These are phyloP conservation scores for Maccullochella peelii DNA, from an alignment of 2,113 vertebrate species.

Conservation along the genomic window DNA sequence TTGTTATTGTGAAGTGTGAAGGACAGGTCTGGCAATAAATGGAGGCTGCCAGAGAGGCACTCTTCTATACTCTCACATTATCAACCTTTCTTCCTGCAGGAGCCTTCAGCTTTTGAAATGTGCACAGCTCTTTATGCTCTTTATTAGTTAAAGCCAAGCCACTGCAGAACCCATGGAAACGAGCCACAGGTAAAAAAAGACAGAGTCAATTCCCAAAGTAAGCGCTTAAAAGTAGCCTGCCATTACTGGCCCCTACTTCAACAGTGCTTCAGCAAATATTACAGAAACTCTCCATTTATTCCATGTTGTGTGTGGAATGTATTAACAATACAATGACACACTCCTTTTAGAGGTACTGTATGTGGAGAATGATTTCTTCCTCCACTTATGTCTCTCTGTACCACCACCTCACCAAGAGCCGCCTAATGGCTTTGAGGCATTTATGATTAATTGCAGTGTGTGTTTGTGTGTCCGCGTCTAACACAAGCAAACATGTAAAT, in stretches of 20 bases:
- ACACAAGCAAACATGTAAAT: constrained; percentile 43
- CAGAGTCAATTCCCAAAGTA: background rate
- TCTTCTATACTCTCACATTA: background rate
- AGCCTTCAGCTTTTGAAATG: background rate
- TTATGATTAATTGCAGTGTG: constrained; percentile 49
- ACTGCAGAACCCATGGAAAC: background rate
- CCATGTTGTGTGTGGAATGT: background rate
- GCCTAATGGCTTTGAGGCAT: constrained; percentile 34
- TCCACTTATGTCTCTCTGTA: constrained; percentile 6
- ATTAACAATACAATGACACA: background rate
- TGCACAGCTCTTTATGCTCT: background rate
- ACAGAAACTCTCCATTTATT: background rate
- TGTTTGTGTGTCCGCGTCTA: background rate
- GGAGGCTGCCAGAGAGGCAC: constrained; percentile 3
- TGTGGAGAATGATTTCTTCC: background rate
- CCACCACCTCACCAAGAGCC: constrained; percentile 9
- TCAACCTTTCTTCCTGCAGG: background rate
- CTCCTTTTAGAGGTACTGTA: background rate
- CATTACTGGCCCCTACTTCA: background rate
- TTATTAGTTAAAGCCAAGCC: constrained; percentile 3
- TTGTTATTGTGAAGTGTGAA: constrained; percentile 19
- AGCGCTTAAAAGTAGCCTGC: constrained; percentile 17
- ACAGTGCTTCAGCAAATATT: background rate
- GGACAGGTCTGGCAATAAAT: constrained; percentile 20
- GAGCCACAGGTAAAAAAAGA: background rate